A percentile compares a stretch with the other conserved stretches of the same genome.
These are phyloP conservation scores for Anhinga anhinga DNA, from an alignment of 2,113 vertebrate species.

Conservation along the genomic window DNA sequence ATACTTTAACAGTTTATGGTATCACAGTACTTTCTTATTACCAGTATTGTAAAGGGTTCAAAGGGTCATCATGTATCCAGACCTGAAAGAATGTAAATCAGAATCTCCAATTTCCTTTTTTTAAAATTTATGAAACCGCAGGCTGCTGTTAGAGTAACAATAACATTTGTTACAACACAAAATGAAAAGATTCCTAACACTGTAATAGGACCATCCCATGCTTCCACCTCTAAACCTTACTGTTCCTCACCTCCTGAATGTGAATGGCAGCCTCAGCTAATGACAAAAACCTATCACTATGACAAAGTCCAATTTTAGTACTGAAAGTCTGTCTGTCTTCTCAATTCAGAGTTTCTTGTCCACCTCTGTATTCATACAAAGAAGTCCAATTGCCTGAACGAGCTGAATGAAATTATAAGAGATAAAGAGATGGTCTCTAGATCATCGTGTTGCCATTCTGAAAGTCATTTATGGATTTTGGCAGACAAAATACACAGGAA, in stretches of 20 bases:
- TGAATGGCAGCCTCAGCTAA: neutral
- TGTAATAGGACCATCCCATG: neutral
- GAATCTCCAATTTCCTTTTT: neutral
- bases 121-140: neutral
- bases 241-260: neutral
- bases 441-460: neutral
- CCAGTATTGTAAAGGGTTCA: neutral
- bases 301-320: neutral
- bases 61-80: neutral
- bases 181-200: neutral
- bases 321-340: neutral
- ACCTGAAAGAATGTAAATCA: neutral
- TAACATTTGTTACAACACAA: neutral
- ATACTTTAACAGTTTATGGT: neutral
- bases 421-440: neutral
- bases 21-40: neutral
- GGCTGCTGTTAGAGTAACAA: neutral
- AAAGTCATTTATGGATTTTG: constrained; percentile 1
- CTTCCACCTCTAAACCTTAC: neutral
- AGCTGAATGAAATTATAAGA: neutral
- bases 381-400: neutral
- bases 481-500: neutral
- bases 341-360: neutral
- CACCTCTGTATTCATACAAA: neutral
- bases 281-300: neutral